Conservation (phyloP, 2,113 vertebrate genomes). For the Cyanistes caeruleus region DNA sequence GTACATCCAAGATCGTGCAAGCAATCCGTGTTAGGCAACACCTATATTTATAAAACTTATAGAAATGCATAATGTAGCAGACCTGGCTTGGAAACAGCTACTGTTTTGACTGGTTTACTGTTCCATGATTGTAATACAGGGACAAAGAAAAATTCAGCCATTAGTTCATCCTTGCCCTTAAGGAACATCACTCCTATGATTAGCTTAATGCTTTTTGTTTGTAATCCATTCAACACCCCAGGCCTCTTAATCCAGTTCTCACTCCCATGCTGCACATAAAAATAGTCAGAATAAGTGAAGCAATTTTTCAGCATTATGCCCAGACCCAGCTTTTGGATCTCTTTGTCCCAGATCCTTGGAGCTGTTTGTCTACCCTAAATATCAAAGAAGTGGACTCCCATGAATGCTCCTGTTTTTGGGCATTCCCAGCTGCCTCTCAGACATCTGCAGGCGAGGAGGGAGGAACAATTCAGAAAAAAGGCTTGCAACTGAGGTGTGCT, state of each 20-base stretch:
- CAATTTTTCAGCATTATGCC: not conserved
- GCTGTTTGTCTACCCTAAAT: constrained; percentile 17
- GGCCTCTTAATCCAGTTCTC: constrained; percentile 21
- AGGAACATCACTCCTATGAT: not conserved
- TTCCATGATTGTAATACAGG: not conserved
- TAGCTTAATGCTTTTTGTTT: constrained; percentile 29
- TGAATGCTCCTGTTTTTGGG: not conserved
- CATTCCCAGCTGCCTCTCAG: not conserved
- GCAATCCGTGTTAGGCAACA: constrained; percentile 38
- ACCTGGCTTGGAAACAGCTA: constrained; percentile 24
- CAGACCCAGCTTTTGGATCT: not conserved
- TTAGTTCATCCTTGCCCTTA: constrained; percentile 7
- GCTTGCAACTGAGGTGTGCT: not conserved
- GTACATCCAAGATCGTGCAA: constrained; percentile 37
- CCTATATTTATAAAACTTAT: constrained; percentile 63
- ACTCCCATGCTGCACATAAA: not conserved
- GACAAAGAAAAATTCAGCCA: not conserved
- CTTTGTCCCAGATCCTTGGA: not conserved
- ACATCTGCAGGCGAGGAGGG: not conserved
- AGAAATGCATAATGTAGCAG: constrained; percentile 54
- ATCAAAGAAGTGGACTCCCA: constrained; percentile 4
- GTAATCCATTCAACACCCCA: not conserved
- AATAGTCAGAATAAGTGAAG: not conserved
- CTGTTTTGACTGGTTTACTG: not conserved
- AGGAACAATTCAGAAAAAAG: not conserved